Conservation (phyloP, 2,797 vertebrate genomes). For the Helicolenus hilgendorfi region DNA sequence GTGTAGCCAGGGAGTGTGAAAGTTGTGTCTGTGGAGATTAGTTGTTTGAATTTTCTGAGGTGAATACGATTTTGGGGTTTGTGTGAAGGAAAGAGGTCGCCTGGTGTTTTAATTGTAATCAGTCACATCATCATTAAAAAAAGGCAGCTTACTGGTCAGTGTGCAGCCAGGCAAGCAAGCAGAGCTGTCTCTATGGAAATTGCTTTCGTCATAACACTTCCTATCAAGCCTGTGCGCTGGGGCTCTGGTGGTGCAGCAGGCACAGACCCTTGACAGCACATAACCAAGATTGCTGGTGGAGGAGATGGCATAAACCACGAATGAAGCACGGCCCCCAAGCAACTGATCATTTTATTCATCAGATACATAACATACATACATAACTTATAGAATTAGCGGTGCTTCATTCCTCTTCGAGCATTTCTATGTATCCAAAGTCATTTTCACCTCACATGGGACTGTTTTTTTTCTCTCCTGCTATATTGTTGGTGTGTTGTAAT, state of each 20-base stretch:
- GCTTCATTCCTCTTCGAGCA: background rate
- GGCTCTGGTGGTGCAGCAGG: slow-evolving; percentile 65
- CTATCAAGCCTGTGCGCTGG: slow-evolving; percentile 60
- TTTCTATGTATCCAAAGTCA: background rate
- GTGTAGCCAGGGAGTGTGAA: background rate
- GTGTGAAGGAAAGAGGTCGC: background rate
- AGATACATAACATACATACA: too few relatives aligned
- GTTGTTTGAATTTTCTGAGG: background rate
- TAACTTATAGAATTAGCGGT: slow-evolving; percentile 25
- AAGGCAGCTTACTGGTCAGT: slow-evolving; percentile 54
- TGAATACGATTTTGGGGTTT: background rate
- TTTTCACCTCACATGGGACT: background rate
- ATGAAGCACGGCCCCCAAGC: slow-evolving; percentile 22
- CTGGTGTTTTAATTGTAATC: slow-evolving; percentile 23
- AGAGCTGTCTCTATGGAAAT: slow-evolving; percentile 88
- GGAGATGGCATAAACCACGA: slow-evolving; percentile 52
- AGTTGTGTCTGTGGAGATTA: background rate
- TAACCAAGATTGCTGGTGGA: slow-evolving; percentile 53
- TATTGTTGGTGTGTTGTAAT: background rate
- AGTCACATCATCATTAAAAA: background rate
- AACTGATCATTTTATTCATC: slow-evolving; percentile 22
- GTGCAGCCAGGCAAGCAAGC: slow-evolving; percentile 53
- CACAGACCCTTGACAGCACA: slow-evolving; percentile 67
- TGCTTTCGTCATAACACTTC: slow-evolving; percentile 85
- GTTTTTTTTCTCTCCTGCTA: background rate